phyloP scores from a whole-genome alignment of 1,140 invertebrate species.

The Colletes latitarsis region DNA sequence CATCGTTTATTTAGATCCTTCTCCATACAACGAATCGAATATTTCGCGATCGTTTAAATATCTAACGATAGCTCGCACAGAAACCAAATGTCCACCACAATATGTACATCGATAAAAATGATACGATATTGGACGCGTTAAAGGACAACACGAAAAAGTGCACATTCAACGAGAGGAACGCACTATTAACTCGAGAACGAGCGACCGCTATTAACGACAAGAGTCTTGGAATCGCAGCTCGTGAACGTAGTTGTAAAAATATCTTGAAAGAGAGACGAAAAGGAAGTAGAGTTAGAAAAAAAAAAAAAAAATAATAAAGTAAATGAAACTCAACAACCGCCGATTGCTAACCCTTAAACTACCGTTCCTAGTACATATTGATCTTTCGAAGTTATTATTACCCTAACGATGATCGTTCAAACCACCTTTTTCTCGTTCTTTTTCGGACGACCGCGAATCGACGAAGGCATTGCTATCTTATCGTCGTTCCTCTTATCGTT shows the following conservation, averaged over 20 bases:
- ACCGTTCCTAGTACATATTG: conserved; percentile 14
- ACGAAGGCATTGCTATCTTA: background rate
- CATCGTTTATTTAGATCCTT: too few species aligned
- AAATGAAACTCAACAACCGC: conserved; percentile 51
- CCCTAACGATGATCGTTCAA: background rate
- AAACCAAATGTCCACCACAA: too few species aligned
- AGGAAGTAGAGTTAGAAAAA: background rate
- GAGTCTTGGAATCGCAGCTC: background rate
- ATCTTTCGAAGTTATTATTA: conserved; percentile 18
- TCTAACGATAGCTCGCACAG: too few species aligned
- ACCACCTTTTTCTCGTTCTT: conserved; percentile 4
- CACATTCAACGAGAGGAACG: background rate
- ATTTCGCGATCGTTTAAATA: too few species aligned
- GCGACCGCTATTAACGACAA: background rate
- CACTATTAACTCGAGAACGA: background rate
- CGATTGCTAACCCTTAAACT: conserved; percentile 25
- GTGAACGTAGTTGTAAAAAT: background rate
- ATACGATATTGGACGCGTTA: background rate
- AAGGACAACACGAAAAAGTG: background rate
- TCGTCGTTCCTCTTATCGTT: conserved; percentile 1
- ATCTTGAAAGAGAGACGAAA: background rate
- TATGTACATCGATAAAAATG: too few species aligned
- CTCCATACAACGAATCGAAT: too few species aligned
- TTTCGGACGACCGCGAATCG: conserved; percentile 27
- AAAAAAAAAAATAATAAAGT: background rate